Evolutionary conservation across 2,797 vertebrate species (phyloP), one percentile per base, ranked within the genome.

Genomic region (Sebastes dallii): DNA sequence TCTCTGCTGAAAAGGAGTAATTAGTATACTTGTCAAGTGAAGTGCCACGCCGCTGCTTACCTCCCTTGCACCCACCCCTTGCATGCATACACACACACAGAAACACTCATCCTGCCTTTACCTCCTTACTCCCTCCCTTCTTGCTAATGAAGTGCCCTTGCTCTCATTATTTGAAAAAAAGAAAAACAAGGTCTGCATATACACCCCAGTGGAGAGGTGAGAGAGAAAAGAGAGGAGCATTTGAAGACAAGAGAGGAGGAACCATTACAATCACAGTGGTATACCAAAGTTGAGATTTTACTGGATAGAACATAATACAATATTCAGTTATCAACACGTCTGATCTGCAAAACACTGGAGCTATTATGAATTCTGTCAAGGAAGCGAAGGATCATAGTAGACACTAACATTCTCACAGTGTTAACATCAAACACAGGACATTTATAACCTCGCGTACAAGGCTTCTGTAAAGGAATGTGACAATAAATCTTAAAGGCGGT

Each of bases 21-120:
- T 98, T 98, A 99, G 97, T 97, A 97, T 96, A 98, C 97, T 97
- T 98, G 97, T 98, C 98, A 99, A 97, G 96, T 95, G 96, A 97
- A 97, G 97, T 96, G 96, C 95, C 95, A 96, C 91, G 89, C 93
- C 95, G 96, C 96, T 98, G 96, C 97, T 97, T 97, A 97, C 97
- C 97, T 97, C 79, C 90, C 80, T 81, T 73, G 61, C 83, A 84
- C 89, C 79, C 87, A 67, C 75, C 86, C 75, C 60, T 82, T 72
- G 73, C 80, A 77, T 76, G 75, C 88, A 86, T 72, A 71, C 88
- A 75, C 71, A 56, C 71, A 56, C 54, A 54, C 11, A 74, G 55
- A 74, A 72, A 83, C 89, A 88, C 94, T 95, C 96, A 93, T 94
- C 72, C 71, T 77, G 69, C 92, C 89, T 80, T 72, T 71, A 77